Evolutionary conservation across 1,140 invertebrate species (phyloP).

Genomic region (Rhopalosiphum padi): DNA sequence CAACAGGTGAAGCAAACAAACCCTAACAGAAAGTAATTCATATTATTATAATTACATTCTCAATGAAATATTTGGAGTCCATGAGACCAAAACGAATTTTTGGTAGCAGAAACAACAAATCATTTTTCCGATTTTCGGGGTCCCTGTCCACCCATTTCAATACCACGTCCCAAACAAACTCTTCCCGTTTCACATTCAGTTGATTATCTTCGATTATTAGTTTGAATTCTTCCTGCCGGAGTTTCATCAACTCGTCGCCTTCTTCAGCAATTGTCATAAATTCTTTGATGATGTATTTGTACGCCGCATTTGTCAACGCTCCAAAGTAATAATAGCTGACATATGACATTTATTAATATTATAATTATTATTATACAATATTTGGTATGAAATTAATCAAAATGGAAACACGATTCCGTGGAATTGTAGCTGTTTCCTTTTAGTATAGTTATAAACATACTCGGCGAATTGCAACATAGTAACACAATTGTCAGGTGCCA

Average conservation of each 20-base stretch:
- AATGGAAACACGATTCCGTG: neutral
- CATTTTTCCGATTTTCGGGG: conserved; percentile 68
- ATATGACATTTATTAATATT: neutral
- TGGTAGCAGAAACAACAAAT: conserved; percentile 78
- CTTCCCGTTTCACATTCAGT: conserved; percentile 72
- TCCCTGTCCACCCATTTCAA: conserved; percentile 73
- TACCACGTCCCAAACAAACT: conserved; percentile 72
- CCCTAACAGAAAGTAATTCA: too few species aligned
- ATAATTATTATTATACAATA: neutral
- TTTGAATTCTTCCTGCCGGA: conserved; percentile 74
- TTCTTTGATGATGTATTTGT: conserved; percentile 76
- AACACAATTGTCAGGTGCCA: conserved; percentile 80
- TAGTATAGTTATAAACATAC: conserved; percentile 58
- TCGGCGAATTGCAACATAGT: conserved; percentile 80
- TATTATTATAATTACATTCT: conserved; percentile 65
- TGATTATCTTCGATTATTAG: conserved; percentile 75
- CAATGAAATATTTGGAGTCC: conserved; percentile 80
- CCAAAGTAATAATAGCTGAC: conserved; percentile 73
- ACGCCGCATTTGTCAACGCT: conserved; percentile 71
- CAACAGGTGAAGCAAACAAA: too few species aligned
- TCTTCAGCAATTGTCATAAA: conserved; percentile 71
- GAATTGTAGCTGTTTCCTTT: neutral
- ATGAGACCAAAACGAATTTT: conserved; percentile 84
- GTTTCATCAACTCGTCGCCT: conserved; percentile 75
- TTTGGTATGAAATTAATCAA: neutral